Conservation (phyloP, 37 sponge, comb jelly and placozoan genomes). For the Hormiphora californensis region DNA sequence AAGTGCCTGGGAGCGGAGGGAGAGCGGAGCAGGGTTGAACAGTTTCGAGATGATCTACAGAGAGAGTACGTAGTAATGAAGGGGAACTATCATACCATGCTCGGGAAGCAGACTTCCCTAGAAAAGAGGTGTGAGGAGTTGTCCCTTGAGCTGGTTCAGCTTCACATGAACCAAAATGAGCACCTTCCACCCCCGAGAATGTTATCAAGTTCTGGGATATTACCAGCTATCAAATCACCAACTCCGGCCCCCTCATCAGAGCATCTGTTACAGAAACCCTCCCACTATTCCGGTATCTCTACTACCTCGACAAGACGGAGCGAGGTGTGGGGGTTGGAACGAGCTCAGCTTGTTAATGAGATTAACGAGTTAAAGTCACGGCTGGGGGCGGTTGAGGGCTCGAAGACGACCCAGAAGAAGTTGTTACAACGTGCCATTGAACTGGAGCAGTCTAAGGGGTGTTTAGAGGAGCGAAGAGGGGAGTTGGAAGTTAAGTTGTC, state of each 20-base stretch:
- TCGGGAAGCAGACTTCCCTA: background rate
- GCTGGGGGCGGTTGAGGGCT: background rate
- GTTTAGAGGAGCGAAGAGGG: background rate
- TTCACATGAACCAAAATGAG: background rate
- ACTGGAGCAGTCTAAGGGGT: background rate
- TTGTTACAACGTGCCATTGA: background rate
- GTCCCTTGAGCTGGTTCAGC: slow-evolving; percentile 29
- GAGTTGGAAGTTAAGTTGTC: background rate
- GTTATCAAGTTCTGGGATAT: background rate
- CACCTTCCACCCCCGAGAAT: too few species aligned
- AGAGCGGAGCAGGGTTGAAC: background rate
- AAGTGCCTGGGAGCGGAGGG: background rate
- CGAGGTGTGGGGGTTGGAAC: background rate
- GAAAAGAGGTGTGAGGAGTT: slow-evolving; percentile 12
- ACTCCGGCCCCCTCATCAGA: too few species aligned
- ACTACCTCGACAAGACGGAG: background rate
- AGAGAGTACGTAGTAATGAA: slow-evolving; percentile 29
- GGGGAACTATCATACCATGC: background rate
- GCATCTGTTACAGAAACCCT: too few species aligned
- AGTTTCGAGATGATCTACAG: background rate
- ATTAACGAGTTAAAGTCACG: background rate
- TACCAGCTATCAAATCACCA: slow-evolving; percentile 12
- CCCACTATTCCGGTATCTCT: background rate
- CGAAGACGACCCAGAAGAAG: background rate
- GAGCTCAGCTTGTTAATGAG: background rate